These are phyloP conservation scores for Paralichthys olivaceus DNA, from an alignment of 2,113 vertebrate genomes.

Conservation along the genomic window DNA sequence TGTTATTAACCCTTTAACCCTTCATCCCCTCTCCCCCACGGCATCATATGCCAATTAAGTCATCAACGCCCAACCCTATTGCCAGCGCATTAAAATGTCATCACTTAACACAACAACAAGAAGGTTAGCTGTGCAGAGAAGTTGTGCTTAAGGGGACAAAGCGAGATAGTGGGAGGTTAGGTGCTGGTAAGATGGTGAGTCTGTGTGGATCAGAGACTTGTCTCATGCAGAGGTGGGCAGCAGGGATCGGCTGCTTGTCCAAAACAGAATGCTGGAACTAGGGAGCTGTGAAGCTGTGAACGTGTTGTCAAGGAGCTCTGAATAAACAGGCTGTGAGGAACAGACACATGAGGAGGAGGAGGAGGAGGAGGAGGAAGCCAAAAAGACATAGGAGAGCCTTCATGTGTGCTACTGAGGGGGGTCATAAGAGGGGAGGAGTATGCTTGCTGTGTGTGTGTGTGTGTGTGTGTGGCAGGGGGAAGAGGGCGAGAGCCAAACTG, in stretches of 20 bases:
- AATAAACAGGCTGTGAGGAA: conserved; percentile 60
- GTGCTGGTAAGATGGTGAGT: neutral
- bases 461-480: neutral
- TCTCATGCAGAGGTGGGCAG: conserved; percentile 47
- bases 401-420: conserved; percentile 14
- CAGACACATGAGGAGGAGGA: conserved; percentile 30
- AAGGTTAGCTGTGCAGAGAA: neutral
- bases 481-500: conserved; percentile 19
- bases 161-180: neutral
- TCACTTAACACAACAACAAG: neutral
- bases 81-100: neutral
- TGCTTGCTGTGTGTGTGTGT: neutral
- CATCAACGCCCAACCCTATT: too few relatives aligned
- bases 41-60: too few relatives aligned
- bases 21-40: too few relatives aligned
- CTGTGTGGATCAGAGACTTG: conserved; percentile 29
- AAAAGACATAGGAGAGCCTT: conserved; percentile 43
- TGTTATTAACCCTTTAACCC: too few relatives aligned
- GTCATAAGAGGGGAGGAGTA: neutral
- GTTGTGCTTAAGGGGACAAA: conserved; percentile 1
- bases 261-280: conserved; percentile 24
- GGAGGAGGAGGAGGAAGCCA: conserved; percentile 16
- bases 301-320: conserved; percentile 49
- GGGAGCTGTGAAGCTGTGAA: conserved; percentile 35
- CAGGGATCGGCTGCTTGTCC: conserved; percentile 34